Evolutionary conservation across 2,113 vertebrate species (phyloP), one percentile per base, ranked within the genome.

Genomic region (Anarrhichthys ocellatus): DNA sequence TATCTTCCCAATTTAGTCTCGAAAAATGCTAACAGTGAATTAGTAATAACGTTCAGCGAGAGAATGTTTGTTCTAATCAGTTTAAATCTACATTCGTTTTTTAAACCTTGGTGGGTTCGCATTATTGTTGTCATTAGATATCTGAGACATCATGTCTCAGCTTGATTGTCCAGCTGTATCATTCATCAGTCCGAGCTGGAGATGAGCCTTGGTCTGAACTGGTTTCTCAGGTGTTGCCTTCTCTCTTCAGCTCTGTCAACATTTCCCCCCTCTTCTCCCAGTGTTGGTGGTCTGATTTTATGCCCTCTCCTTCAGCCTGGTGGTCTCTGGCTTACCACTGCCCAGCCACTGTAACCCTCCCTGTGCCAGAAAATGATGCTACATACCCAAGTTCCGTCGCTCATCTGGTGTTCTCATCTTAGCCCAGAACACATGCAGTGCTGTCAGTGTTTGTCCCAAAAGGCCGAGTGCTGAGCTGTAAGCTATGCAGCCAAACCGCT

Each of bases 271-370:
- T 50, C 72, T 65, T 1, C 61, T 58, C 70, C 80, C 78, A 69
- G 65, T 69, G 56, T 82, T 88, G 84, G 85, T 91, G 87, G 86
- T 91, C 86, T 87, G 83, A 13, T 63, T 84, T 85, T 36, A 80
- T 54, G 61, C 69, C 46, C 74, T 34, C 78, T 58, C 76, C 63
- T 65, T 74, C 66, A 84, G 64, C 70, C 81, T 70, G 84, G 87
- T 87, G 86, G 89, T 85, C 80, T 86, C 10, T 66, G 86, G 78
- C 50, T 80, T 64, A 85, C 78, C 81, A 20, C 84, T 18, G 20
- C 69, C 71, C 50, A 0, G 18, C 75, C 58, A 48, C 78, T 56
- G 34, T 65, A 73, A 58, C 38, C 59, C 36, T 74, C 27, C 62
- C 70, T 24, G 38, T 50, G 72, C 67, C 58, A 42, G 38, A 84